Percentiles rank a stretch among this genome's conserved stretches.
phyloP scores from a whole-genome alignment of 2,113 vertebrate genomes.

The Onychostruthus taczanowskii region DNA sequence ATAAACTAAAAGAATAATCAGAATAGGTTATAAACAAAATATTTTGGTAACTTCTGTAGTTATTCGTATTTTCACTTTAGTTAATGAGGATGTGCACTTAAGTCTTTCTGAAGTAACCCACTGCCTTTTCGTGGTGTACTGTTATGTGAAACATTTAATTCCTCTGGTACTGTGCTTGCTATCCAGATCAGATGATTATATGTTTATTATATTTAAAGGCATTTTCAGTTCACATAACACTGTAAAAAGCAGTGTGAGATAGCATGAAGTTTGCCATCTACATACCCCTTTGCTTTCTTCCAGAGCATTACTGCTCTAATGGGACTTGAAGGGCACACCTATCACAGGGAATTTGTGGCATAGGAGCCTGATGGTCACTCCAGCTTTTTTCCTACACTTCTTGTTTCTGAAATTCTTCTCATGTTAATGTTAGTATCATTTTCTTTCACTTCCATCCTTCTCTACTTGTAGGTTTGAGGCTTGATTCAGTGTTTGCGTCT shows the following conservation, averaged over 20 bases:
- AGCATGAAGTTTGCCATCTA: background rate
- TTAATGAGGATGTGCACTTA: background rate
- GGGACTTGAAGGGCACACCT: background rate
- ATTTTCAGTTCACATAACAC: background rate
- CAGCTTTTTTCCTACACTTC: background rate
- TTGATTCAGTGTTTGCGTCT: background rate
- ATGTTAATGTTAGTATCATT: background rate
- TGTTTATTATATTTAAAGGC: background rate
- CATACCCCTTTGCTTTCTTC: background rate
- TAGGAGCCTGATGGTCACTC: background rate
- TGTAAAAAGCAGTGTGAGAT: background rate
- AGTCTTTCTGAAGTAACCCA: background rate
- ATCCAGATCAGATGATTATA: background rate
- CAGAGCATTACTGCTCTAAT: background rate
- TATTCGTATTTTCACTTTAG: background rate
- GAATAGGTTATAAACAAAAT: background rate
- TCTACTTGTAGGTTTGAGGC: background rate
- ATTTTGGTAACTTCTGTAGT: background rate
- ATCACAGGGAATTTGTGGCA: rapidly evolving
- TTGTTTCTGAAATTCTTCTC: background rate
- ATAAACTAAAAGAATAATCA: background rate
- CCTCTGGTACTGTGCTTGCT: background rate
- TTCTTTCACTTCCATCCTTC: background rate
- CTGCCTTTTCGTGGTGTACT: background rate
- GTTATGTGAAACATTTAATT: background rate